A percentile compares a stretch with the other conserved stretches of the same genome.
These are phyloP conservation scores for Pseudonaja textilis DNA, from an alignment of 2,113 vertebrate genomes.

Conservation along the genomic window DNA sequence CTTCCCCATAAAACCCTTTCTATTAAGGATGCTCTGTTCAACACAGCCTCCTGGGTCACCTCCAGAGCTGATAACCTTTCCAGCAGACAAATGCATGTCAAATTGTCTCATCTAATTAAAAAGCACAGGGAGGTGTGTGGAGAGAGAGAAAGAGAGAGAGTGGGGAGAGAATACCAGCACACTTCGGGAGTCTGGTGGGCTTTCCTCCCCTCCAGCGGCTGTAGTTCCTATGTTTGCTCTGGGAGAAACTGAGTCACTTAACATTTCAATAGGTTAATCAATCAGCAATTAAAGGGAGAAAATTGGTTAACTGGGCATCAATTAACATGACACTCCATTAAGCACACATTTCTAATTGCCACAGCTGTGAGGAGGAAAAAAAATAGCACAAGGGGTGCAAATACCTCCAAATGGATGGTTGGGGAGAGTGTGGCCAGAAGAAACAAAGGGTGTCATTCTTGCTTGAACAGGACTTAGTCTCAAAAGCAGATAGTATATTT, in stretches of 20 bases:
- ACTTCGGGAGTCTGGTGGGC: conserved; percentile 56
- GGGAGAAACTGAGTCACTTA: conserved; percentile 87
- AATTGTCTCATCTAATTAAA: conserved; percentile 82
- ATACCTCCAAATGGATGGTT: conserved; percentile 38
- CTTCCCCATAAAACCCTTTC: conserved; percentile 74
- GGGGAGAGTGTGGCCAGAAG: conserved; percentile 37
- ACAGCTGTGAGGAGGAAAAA: conserved; percentile 72
- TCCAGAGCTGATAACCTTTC: conserved; percentile 77
- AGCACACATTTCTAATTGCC: conserved; percentile 83
- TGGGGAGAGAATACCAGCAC: conserved; percentile 72
- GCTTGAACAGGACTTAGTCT: conserved; percentile 26
- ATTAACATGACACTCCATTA: conserved; percentile 87
- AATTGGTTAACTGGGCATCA: conserved; percentile 84
- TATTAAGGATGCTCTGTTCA: conserved; percentile 70
- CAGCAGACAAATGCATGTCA: conserved; percentile 77
- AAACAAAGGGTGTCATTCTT: conserved; percentile 49
- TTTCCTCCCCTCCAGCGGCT: conserved; percentile 68
- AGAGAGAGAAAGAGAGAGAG: not conserved
- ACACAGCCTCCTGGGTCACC: conserved; percentile 77
- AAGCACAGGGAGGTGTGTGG: conserved; percentile 73
- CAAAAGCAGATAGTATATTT: not conserved
- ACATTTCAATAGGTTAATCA: conserved; percentile 91
- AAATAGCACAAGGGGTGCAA: conserved; percentile 69
- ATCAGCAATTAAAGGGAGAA: conserved; percentile 85
- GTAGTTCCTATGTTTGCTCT: conserved; percentile 76